Percentiles rank a stretch among this genome's conserved stretches.
phyloP scores from a whole-genome alignment of 2,797 vertebrate genomes.

The Coreius guichenoti region DNA sequence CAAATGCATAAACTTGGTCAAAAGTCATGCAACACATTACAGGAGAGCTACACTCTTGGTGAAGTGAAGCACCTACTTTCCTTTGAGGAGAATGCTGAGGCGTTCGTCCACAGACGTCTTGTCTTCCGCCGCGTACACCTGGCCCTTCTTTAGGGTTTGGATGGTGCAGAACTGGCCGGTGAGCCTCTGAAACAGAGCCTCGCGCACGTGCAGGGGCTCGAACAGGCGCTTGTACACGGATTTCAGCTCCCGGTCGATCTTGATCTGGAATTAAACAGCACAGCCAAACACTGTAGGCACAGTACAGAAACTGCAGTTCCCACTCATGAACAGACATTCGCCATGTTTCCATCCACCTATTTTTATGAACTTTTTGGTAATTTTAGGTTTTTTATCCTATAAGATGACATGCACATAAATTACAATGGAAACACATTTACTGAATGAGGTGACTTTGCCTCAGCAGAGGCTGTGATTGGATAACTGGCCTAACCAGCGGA shows the following conservation, averaged over 20 bases:
- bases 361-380: too few species aligned
- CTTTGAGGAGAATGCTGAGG: slow-evolving; percentile 95
- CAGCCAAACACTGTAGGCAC: neutral
- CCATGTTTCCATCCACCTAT: too few species aligned
- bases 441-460: too few species aligned
- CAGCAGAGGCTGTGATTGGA: too few species aligned
- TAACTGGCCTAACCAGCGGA: too few species aligned
- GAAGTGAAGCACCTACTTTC: slow-evolving; percentile 84
- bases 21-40: neutral
- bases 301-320: too few species aligned
- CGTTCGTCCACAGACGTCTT: slow-evolving; percentile 97
- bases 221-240: slow-evolving; percentile 93
- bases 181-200: slow-evolving; percentile 91
- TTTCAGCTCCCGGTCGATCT: slow-evolving; percentile 92
- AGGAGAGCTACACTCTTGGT: neutral
- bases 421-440: too few species aligned
- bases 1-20: slow-evolving; percentile 6
- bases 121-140: slow-evolving; percentile 93
- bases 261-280: slow-evolving; percentile 82
- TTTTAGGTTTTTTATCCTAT: too few species aligned
- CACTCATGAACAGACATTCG: too few species aligned
- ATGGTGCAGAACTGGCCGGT: slow-evolving; percentile 98
- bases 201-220: slow-evolving; percentile 92
- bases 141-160: slow-evolving; percentile 88
- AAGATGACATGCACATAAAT: too few species aligned